Evolutionary conservation across 2,888 invertebrate genomes (phyloP).

Genomic region (Clunio marinus): DNA sequence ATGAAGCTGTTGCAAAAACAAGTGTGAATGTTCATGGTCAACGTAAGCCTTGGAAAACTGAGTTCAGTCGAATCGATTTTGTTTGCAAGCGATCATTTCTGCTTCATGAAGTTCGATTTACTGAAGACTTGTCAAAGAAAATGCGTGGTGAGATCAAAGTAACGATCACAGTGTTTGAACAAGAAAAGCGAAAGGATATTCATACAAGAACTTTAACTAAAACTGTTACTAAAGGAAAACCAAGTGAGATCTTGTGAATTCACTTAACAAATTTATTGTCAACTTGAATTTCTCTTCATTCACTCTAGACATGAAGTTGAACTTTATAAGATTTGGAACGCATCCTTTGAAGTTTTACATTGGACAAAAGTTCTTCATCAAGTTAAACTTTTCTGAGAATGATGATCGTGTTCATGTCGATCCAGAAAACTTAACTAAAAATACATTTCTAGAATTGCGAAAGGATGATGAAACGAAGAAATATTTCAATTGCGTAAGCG

Average conservation of each 20-base stretch:
- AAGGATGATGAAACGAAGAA: background rate
- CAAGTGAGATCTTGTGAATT: too few species aligned
- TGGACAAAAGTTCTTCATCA: constrained; percentile 20
- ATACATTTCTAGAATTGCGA: background rate
- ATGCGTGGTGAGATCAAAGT: background rate
- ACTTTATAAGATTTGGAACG: background rate
- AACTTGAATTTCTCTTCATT: background rate
- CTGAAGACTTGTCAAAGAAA: background rate
- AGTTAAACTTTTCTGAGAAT: background rate
- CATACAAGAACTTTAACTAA: too few species aligned
- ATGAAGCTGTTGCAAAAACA: background rate
- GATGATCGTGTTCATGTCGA: background rate
- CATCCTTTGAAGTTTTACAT: constrained; percentile 12
- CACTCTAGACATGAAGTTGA: background rate
- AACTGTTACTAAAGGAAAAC: too few species aligned
- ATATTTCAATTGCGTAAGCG: constrained; percentile 20
- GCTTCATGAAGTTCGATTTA: constrained; percentile 8
- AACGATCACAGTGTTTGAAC: background rate
- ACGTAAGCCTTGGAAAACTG: background rate
- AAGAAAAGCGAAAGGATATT: background rate
- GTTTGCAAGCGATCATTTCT: background rate
- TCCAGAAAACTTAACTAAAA: background rate
- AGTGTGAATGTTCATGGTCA: background rate
- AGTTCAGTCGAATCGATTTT: constrained; percentile 10
- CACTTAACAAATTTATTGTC: background rate